Evolutionary conservation across 1,140 invertebrate genomes (phyloP).

Genomic region (Drosophila oshimai): DNA sequence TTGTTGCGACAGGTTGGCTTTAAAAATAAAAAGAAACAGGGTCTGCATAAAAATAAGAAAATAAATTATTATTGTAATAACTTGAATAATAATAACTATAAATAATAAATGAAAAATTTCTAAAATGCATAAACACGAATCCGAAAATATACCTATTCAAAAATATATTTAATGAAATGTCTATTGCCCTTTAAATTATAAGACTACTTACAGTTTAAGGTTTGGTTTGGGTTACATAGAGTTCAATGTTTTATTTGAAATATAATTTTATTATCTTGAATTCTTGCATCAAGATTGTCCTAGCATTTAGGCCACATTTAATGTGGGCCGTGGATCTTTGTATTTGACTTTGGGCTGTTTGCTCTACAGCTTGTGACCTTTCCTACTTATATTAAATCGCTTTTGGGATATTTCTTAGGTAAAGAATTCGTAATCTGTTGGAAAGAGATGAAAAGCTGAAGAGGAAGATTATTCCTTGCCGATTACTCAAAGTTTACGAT

Average conservation of each 20-base stretch:
- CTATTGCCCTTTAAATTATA: too few relatives aligned
- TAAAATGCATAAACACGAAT: too few relatives aligned
- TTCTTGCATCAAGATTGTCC: too few relatives aligned
- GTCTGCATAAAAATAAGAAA: background rate
- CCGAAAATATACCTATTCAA: too few relatives aligned
- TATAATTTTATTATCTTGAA: too few relatives aligned
- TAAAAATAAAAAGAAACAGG: background rate
- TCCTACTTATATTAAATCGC: background rate
- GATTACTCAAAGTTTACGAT: conserved; percentile 41
- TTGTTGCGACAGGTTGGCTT: background rate
- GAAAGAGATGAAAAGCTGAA: background rate
- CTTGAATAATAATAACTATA: too few relatives aligned
- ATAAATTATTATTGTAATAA: background rate
- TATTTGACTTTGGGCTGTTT: conserved; percentile 46
- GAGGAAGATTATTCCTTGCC: background rate
- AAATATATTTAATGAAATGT: too few relatives aligned
- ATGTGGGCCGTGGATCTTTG: background rate
- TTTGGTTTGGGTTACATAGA: too few relatives aligned
- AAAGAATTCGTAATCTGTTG: background rate
- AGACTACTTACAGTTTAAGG: too few relatives aligned
- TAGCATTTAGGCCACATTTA: background rate
- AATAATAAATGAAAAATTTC: too few relatives aligned
- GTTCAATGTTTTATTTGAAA: too few relatives aligned
- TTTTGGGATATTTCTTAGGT: background rate
- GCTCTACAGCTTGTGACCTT: background rate